These are phyloP conservation scores for Drosophila ercepeae DNA, from an alignment of 1,140 invertebrate genomes.

Conservation along the genomic window DNA sequence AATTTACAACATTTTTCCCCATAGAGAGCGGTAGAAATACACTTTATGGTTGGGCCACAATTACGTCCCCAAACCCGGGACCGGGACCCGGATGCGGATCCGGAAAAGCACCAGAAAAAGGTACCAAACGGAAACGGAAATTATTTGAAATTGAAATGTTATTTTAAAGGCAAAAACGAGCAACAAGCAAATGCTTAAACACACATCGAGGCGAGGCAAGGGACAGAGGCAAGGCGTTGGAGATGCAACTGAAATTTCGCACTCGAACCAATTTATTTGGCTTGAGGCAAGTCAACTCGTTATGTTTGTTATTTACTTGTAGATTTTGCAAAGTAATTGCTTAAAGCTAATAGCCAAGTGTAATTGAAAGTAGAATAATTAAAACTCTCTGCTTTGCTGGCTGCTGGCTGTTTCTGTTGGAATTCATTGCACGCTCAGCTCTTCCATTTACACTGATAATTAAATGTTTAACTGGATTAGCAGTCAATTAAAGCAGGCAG, in stretches of 20 bases:
- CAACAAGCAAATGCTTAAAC: constrained; percentile 2
- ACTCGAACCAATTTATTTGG: neutral
- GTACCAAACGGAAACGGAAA: constrained; percentile 24
- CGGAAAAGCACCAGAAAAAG: constrained; percentile 14
- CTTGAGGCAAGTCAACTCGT: neutral
- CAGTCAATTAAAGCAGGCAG: neutral
- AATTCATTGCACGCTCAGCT: neutral
- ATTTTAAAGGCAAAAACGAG: neutral
- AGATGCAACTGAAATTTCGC: constrained; percentile 5
- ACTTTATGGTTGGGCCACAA: constrained; percentile 8
- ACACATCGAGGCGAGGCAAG: no score
- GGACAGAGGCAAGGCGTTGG: no score
- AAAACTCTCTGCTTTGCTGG: neutral
- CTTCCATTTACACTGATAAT: neutral
- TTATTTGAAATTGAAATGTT: constrained; percentile 29
- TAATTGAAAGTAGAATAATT: neutral
- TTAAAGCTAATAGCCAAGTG: neutral
- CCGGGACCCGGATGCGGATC: neutral
- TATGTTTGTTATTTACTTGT: neutral
- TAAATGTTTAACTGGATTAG: neutral
- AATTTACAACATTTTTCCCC: constrained; percentile 24
- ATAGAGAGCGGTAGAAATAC: constrained; percentile 22
- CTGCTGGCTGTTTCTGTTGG: neutral
- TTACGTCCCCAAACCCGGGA: neutral
- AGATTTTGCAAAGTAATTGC: neutral